Evolutionary conservation across 1,140 invertebrate species (phyloP).

Genomic region (Periplaneta americana): DNA sequence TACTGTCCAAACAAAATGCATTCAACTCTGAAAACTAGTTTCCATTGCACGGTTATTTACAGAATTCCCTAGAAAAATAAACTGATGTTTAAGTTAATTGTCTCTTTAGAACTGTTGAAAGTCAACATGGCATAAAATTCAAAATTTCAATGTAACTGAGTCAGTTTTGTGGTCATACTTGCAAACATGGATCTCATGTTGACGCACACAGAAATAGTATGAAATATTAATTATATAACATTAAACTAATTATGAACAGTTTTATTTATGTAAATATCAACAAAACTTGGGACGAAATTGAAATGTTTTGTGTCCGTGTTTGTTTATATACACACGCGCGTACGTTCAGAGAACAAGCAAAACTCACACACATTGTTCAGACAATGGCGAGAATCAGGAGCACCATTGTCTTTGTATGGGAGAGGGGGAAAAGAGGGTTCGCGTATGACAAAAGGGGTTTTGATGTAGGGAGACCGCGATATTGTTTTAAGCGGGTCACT

Average conservation of each 20-base stretch:
- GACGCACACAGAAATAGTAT: not conserved
- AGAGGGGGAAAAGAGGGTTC: too few species aligned
- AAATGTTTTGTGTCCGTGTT: not conserved
- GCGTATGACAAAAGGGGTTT: not conserved
- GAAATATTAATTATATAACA: not conserved
- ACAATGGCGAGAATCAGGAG: not conserved
- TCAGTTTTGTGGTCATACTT: not conserved
- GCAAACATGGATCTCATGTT: not conserved
- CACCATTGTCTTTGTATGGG: not conserved
- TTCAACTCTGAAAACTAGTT: not conserved
- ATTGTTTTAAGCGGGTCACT: not conserved
- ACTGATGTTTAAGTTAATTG: not conserved
- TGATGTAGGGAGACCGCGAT: not conserved
- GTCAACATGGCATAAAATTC: not conserved
- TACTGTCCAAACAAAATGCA: not conserved
- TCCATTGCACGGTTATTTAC: not conserved
- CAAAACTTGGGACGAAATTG: not conserved
- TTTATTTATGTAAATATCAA: not conserved
- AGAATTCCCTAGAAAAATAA: not conserved
- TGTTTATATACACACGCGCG: not conserved
- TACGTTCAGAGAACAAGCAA: not conserved
- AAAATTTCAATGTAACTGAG: not conserved
- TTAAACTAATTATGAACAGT: not conserved
- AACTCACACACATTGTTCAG: not conserved
- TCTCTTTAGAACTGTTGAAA: not conserved